Evolutionary conservation across 2,797 vertebrate species (phyloP), one percentile per base, ranked within the genome.

Genomic region (Semotilus atromaculatus): DNA sequence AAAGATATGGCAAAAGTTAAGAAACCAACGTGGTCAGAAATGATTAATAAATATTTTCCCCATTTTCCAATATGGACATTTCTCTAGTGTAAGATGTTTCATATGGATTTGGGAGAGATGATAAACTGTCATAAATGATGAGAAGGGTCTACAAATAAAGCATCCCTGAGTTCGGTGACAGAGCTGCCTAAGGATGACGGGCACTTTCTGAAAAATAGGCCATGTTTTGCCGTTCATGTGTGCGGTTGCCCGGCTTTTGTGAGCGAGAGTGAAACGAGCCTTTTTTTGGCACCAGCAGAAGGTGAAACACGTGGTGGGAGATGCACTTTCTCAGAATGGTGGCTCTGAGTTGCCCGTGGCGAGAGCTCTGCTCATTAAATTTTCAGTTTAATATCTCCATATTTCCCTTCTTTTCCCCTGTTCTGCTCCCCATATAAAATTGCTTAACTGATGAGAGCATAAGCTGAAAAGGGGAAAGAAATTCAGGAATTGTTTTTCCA

Each of bases 351-450:
- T 66, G 86, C 84, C 85, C 4, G 6, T 64, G 72, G 79, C 81
- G 16, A 80, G 73, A 84, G 78, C 73, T 78, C 71, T 77, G 14
- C 81, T 85, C 84, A 86, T 89, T 86, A 89, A 87, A 75, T 81
- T 79, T 89, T 81, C 36, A 85, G 40, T 68, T 83, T 74, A 36
- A 83, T 77, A 77, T 83, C 80, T 81, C 58, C 77, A 77, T 81
- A 60, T 60, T 66, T 86, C 21, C 51, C 5, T 16, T 43, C n/a
- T 43, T 51, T 9, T 31, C 31, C 31, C 13, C 4, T 58, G 40
- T 60, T 79, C 29, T 51, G 40, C 31, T 68, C n/a, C 34, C 11
- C 48, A 43, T 77, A 72, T 76, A 86, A 58, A 68, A 78, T n/a
- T 1, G 40, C 64, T 66, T 81, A 77, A 82, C 73, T 71, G 36